A percentile compares a stretch with the other conserved stretches of the same genome.
phyloP scores from a whole-genome alignment of 2,797 vertebrate genomes.

The Poeciliopsis infans region DNA sequence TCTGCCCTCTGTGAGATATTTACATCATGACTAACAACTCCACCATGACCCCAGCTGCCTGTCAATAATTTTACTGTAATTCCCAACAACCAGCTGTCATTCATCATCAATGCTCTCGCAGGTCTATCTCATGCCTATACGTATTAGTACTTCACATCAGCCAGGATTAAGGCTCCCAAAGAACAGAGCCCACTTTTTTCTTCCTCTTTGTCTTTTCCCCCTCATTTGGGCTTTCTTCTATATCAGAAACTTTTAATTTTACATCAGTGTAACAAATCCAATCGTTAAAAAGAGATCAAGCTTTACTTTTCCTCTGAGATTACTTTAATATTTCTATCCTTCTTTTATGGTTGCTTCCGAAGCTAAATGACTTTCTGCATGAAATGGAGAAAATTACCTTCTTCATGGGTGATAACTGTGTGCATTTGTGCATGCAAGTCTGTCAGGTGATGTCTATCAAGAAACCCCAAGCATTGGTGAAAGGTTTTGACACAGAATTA shows the following conservation, averaged over 20 bases:
- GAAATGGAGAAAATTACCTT: constrained; percentile 23
- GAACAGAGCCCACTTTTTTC: constrained; percentile 10
- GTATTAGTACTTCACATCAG: constrained; percentile 28
- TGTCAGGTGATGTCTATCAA: constrained; percentile 39
- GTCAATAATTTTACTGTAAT: constrained; percentile 57
- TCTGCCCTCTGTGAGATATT: constrained; percentile 47
- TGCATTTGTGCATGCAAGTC: constrained; percentile 40
- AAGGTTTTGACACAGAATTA: constrained; percentile 26
- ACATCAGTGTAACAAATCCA: constrained; percentile 14
- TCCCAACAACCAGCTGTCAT: constrained; percentile 63
- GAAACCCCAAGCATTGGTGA: constrained; percentile 39
- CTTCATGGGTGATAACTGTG: constrained; percentile 32
- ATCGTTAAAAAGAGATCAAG: constrained; percentile 28
- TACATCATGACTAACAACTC: constrained; percentile 64
- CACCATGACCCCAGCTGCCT: constrained; percentile 59
- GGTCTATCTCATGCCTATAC: constrained; percentile 30
- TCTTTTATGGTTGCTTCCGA: constrained; percentile 37
- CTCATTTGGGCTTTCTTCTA: constrained; percentile 19
- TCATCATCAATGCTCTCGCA: constrained; percentile 39
- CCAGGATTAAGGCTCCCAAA: constrained; percentile 19
- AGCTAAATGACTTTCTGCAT: constrained; percentile 19
- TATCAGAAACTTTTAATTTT: constrained; percentile 19
- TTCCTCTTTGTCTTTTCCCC: constrained; percentile 28
- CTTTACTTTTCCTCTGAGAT: constrained; percentile 16
- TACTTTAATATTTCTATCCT: constrained; percentile 42